Conservation (phyloP, 2,888 invertebrate species). For the Cheilosia grossa region DNA sequence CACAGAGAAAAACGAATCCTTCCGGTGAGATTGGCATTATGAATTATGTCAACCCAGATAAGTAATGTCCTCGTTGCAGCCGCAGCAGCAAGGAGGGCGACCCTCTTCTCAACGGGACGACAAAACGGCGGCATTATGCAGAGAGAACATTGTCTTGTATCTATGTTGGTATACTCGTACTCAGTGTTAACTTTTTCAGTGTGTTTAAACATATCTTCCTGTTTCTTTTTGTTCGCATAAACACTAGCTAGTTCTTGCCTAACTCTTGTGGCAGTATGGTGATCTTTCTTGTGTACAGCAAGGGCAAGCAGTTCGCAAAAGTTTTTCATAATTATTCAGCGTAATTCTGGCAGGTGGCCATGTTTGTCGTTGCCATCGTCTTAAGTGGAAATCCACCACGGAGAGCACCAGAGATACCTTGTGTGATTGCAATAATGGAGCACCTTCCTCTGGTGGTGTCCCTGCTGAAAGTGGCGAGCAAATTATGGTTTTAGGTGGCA, state of each 20-base stretch:
- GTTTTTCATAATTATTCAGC: conserved; percentile 61
- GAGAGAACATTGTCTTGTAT: conserved; percentile 10
- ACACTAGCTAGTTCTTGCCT: conserved; percentile 1
- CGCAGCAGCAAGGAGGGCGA: conserved; percentile 11
- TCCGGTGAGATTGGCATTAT: conserved; percentile 71
- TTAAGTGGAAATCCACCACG: conserved; percentile 29
- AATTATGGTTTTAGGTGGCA: conserved; percentile 41
- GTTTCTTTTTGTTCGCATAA: conserved; percentile 16
- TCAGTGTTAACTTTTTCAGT: conserved; percentile 52
- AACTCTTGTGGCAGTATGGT: background rate
- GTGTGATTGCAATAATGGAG: conserved; percentile 58
- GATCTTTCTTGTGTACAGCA: background rate
- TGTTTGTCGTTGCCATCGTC: conserved; percentile 47
- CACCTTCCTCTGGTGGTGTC: conserved; percentile 48
- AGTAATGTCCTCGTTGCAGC: conserved; percentile 63
- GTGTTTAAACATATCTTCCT: conserved; percentile 34
- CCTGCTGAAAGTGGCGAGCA: conserved; percentile 49
- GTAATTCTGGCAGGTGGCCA: conserved; percentile 66
- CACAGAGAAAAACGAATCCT: conserved; percentile 52
- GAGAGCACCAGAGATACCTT: conserved; percentile 19
- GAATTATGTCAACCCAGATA: conserved; percentile 67
- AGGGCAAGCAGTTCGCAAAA: conserved; percentile 19
- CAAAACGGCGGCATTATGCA: conserved; percentile 50
- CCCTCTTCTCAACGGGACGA: conserved; percentile 40
- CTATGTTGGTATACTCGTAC: background rate